Conservation (phyloP, 2,888 invertebrate species). For the Apomyelois bistriatella region DNA sequence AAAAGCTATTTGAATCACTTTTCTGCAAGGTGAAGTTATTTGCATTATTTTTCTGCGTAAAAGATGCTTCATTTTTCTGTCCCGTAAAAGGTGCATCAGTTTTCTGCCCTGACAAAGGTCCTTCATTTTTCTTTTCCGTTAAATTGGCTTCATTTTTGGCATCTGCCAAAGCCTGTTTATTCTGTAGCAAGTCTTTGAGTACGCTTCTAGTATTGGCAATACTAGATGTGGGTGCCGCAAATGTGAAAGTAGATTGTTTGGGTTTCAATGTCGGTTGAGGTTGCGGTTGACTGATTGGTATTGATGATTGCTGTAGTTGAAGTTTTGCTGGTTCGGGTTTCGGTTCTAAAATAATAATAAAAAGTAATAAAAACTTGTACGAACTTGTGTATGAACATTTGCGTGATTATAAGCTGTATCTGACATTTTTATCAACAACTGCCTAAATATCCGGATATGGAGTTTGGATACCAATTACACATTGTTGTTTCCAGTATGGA, state of each 20-base stretch:
- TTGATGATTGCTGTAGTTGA: conserved; percentile 4
- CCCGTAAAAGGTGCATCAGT: conserved; percentile 53
- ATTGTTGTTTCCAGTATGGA: no score
- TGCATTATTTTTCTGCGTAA: neutral
- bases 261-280: conserved; percentile 20
- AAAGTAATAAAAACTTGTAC: no score
- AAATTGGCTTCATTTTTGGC: conserved; percentile 20
- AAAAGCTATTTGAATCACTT: neutral
- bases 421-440: no score
- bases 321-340: conserved; percentile 34
- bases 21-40: neutral
- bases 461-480: no score
- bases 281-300: conserved; percentile 15
- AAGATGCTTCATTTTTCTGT: conserved; percentile 37
- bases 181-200: conserved; percentile 53
- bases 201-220: conserved; percentile 40
- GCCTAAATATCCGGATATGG: no score
- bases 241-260: conserved; percentile 16
- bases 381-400: no score
- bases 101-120: conserved; percentile 59
- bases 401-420: no score
- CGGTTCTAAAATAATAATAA: conserved; percentile 31
- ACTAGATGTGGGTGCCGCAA: conserved; percentile 24
- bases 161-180: conserved; percentile 38
- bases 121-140: neutral